Base-by-base conservation (phyloP, 92 coral and sea anemone genomes). In the Parazoanthus swiftii region DNA sequence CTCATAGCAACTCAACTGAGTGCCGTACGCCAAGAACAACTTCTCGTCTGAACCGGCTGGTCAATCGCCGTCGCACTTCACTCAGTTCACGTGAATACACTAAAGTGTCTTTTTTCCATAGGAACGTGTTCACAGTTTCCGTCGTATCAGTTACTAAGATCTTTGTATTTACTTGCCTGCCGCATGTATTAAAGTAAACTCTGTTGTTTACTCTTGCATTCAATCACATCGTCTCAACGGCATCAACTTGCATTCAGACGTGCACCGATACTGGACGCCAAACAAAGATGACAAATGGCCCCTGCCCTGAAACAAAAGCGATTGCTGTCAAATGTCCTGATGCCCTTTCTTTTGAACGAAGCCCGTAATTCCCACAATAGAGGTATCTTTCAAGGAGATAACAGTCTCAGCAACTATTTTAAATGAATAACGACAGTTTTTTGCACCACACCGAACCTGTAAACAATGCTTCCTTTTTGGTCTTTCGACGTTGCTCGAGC, bases 161-260 rank as follows among this genome's bases (percentile, higher is more conserved):
- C 80, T 76, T 13, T 76, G 54, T 76, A 76, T 39, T 76, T 39
- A 21, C 54, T 36, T 76, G 39, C 29, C 16, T 46, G 43, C 48
- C 54, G 23, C 48, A 76, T 39, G 46, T 76, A 76, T 76, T 76
- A 38, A 76, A 76, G 42, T 76, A 76, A 76, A 39, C 80, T 39
- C 33, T 42, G 13, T 46, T 79, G 66, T 79, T 79, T 79, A 79
- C 82, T 79, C 63, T 79, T 48, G 50, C 38, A 79, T 79, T 79
- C n/a, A 46, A 44, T 79, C 82, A 79, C 39, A 51, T 79, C 82
- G 63, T 20, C 33, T 77, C 58, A 42, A 77, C 63, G 59, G 20
- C 59, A 13, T 54, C 59, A 54, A 54, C 59, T 11, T 54, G 59
- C 59, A 54, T 18, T 13, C 59, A 54, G 59, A 54, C 59, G 38